phyloP scores from a whole-genome alignment of 1,140 invertebrate species.

The Brachionus manjavacas region DNA sequence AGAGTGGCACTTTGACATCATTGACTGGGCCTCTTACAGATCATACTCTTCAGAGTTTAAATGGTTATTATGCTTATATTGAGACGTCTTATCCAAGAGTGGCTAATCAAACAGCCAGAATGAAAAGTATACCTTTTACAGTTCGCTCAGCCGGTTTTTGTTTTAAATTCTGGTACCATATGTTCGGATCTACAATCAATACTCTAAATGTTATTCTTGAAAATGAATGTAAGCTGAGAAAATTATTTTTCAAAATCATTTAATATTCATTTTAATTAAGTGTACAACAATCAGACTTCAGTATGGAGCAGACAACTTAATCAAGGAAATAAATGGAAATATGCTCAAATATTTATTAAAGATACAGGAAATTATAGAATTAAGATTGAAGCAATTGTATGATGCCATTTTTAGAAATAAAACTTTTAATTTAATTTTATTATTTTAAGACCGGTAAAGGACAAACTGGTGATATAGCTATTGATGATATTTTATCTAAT shows the following conservation, averaged over 20 bases:
- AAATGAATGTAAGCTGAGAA: neutral
- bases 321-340: conserved; percentile 28
- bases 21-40: conserved; percentile 43
- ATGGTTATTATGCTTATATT: conserved; percentile 22
- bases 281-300: neutral
- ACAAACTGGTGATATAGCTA: conserved; percentile 33
- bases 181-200: conserved; percentile 32
- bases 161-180: conserved; percentile 41
- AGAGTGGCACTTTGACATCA: conserved; percentile 62
- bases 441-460: neutral
- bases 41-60: conserved; percentile 19
- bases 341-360: conserved; percentile 27
- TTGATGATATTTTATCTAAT: conserved; percentile 29
- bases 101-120: conserved; percentile 34
- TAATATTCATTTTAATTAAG: neutral
- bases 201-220: neutral
- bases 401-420: neutral
- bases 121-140: neutral
- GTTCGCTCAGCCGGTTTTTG: conserved; percentile 23
- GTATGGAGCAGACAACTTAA: conserved; percentile 22
- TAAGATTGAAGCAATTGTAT: conserved; percentile 42
- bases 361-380: conserved; percentile 18
- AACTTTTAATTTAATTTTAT: neutral
- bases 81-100: conserved; percentile 18
- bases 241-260: neutral